Conservation (phyloP, 2,888 invertebrate species). For the Siphonodentalium dalli region DNA sequence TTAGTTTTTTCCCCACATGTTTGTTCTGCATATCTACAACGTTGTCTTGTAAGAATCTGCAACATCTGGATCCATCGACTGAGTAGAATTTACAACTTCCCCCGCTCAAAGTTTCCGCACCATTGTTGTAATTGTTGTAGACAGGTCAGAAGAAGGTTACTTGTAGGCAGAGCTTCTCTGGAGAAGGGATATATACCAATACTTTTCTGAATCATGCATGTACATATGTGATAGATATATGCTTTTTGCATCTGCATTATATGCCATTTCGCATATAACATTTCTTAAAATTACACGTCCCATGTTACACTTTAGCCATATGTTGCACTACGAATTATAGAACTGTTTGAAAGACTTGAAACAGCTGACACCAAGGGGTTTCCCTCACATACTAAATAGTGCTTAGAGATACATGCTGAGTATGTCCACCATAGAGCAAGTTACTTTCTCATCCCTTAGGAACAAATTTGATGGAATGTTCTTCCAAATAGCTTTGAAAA, state of each 20-base stretch:
- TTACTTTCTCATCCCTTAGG: neutral
- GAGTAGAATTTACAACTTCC: too few relatives aligned
- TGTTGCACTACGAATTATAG: slow-evolving; percentile 14
- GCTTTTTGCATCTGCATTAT: slow-evolving; percentile 2
- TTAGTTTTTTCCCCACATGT: too few relatives aligned
- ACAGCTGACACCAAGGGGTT: slow-evolving; percentile 16
- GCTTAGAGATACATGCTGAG: slow-evolving; percentile 3
- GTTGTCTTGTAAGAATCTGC: too few relatives aligned
- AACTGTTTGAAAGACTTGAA: slow-evolving; percentile 21
- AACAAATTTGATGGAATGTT: slow-evolving; percentile 12
- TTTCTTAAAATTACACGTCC: slow-evolving; percentile 11
- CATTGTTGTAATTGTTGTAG: too few relatives aligned
- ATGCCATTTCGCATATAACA: slow-evolving; percentile 9
- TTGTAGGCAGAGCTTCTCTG: neutral
- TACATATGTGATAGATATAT: slow-evolving; percentile 10
- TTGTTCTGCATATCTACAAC: too few relatives aligned
- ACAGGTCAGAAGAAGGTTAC: too few relatives aligned
- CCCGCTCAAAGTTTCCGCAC: too few relatives aligned
- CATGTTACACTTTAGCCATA: slow-evolving; percentile 8
- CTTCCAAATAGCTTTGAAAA: neutral
- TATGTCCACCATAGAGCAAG: slow-evolving; percentile 17
- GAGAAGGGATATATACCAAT: slow-evolving; percentile 11
- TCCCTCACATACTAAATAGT: slow-evolving; percentile 16
- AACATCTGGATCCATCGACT: too few relatives aligned
- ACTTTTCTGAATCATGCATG: slow-evolving; percentile 3